Percentiles rank a stretch among this genome's conserved stretches.
Conservation (phyloP, 2,888 invertebrate genomes). For the Sinotaia quadrata region DNA sequence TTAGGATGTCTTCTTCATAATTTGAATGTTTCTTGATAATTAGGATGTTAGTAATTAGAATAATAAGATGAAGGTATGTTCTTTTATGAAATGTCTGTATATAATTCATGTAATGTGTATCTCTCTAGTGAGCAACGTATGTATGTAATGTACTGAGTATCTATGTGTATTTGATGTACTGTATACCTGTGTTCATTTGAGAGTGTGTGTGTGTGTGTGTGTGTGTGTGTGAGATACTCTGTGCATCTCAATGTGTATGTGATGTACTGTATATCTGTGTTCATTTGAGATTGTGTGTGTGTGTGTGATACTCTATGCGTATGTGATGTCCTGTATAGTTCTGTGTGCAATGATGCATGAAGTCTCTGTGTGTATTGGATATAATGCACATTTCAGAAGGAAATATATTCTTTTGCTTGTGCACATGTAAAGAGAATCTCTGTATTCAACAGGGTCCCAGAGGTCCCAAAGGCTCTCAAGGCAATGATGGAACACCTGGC, state of each 20-base stretch:
- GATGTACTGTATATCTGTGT: neutral
- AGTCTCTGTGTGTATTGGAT: neutral
- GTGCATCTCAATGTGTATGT: neutral
- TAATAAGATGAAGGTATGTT: no score
- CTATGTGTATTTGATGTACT: neutral
- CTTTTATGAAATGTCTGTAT: no score
- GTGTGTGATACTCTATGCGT: neutral
- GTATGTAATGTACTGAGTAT: no score
- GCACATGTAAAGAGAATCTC: neutral
- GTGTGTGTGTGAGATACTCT: neutral
- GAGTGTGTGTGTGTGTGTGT: neutral
- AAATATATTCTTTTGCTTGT: neutral
- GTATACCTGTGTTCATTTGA: neutral
- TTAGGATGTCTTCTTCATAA: no score
- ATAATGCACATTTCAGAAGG: neutral
- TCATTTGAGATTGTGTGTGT: neutral
- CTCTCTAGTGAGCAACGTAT: no score
- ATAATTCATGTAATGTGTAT: no score
- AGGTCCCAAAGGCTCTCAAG: no score
- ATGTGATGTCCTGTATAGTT: neutral
- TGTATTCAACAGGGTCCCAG: no score
- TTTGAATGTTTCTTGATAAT: no score
- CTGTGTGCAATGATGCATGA: neutral
- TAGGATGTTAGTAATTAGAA: no score
- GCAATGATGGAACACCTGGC: no score